phyloP scores from a whole-genome alignment of 2,113 vertebrate genomes.

The Aplodontia rufa region DNA sequence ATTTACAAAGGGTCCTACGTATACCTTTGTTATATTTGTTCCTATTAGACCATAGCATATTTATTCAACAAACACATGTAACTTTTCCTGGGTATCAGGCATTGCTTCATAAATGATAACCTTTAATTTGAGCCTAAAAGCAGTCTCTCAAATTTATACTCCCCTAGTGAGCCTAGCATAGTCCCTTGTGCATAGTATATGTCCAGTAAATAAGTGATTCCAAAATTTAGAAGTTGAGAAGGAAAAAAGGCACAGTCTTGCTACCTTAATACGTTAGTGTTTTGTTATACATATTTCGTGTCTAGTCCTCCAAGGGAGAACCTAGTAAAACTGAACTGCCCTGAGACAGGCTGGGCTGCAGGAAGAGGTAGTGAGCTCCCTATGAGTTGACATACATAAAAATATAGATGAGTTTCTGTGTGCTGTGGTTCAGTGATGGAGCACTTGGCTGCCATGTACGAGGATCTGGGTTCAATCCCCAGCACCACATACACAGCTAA shows the following conservation, averaged over 20 bases:
- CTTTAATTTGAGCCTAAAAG: background rate
- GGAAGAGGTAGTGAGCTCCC: background rate
- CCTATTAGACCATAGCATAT: background rate
- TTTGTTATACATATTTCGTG: background rate
- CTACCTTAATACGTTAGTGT: background rate
- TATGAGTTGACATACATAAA: background rate
- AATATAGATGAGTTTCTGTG: background rate
- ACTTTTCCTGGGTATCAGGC: background rate
- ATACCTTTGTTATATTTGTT: background rate
- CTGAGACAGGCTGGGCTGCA: background rate
- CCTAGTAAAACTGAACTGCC: background rate
- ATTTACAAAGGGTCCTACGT: background rate
- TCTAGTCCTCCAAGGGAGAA: background rate
- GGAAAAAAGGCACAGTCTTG: background rate
- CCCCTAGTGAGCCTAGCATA: background rate
- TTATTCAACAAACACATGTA: background rate
- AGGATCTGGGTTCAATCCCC: too few relatives aligned
- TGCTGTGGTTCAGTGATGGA: too few relatives aligned
- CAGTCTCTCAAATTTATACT: background rate
- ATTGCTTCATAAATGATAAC: slow-evolving; percentile 27
- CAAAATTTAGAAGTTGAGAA: slow-evolving; percentile 8
- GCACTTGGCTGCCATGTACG: too few relatives aligned
- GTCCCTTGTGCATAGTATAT: background rate
- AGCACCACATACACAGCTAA: too few relatives aligned
- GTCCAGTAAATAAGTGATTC: slow-evolving; percentile 3